Evolutionary conservation across 2,797 vertebrate species (phyloP).

Genomic region (Nothura maculosa): DNA sequence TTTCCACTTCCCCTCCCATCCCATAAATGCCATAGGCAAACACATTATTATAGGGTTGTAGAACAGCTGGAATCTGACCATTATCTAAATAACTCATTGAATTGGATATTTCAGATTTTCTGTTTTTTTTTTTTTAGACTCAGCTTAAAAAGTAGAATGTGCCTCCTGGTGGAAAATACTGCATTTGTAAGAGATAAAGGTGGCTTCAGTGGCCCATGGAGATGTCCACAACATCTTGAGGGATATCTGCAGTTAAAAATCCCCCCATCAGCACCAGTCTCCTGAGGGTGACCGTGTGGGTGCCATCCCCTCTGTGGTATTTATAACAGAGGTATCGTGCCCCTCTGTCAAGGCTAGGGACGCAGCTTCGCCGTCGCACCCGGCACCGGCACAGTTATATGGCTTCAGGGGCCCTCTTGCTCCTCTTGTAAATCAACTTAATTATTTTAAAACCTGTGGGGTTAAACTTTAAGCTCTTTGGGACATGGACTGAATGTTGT

Average conservation of each 20-base stretch:
- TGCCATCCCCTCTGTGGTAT: not conserved
- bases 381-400: rapidly evolving
- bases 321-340: rapidly evolving
- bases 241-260: not conserved
- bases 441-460: not conserved
- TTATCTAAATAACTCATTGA: not conserved
- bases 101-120: not conserved
- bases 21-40: not conserved
- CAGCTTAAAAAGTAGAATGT: not conserved
- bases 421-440: not conserved
- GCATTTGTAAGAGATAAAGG: not conserved
- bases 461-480: not conserved
- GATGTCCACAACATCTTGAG: not conserved
- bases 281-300: not conserved
- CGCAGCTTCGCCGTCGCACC: rapidly evolving
- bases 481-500: not conserved
- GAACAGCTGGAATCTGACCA: not conserved
- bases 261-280: rapidly evolving
- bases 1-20: not conserved
- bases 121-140: not conserved
- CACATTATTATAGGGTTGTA: not conserved
- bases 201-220: not conserved
- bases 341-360: not conserved
- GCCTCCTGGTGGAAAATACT: not conserved
- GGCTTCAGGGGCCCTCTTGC: not conserved